phyloP scores from a whole-genome alignment of 2,797 vertebrate species.

The Pachyuromys duprasi region DNA sequence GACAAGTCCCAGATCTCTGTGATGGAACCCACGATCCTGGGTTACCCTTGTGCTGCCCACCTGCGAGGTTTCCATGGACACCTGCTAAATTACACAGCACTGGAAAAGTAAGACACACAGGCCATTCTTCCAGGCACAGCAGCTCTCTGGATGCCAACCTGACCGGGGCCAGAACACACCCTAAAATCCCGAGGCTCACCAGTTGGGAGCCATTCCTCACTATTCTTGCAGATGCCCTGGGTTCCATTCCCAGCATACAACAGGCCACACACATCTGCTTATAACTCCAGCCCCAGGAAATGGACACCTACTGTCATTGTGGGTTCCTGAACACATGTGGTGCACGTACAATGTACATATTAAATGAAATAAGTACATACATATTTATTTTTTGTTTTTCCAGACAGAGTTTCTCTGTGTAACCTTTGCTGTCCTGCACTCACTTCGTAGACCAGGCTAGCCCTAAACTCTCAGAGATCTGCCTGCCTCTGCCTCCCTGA shows the following conservation, averaged over 20 bases:
- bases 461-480: too few relatives aligned
- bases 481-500: too few relatives aligned
- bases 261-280: too few relatives aligned
- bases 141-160: background rate
- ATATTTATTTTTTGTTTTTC: too few relatives aligned
- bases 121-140: background rate
- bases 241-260: background rate
- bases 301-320: background rate
- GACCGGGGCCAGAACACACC: background rate
- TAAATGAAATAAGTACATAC: background rate
- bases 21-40: background rate
- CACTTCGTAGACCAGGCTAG: too few relatives aligned
- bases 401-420: too few relatives aligned
- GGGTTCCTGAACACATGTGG: background rate
- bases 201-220: too few relatives aligned
- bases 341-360: background rate
- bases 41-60: background rate
- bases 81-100: background rate
- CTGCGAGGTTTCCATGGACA: background rate
- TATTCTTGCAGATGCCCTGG: background rate
- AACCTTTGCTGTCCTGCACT: too few relatives aligned
- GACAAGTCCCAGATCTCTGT: fast-evolving
- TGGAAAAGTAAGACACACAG: background rate
- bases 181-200: background rate
- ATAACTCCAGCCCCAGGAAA: background rate